Conservation (phyloP, 2,797 vertebrate genomes). For the Acipenser transmontanus region DNA sequence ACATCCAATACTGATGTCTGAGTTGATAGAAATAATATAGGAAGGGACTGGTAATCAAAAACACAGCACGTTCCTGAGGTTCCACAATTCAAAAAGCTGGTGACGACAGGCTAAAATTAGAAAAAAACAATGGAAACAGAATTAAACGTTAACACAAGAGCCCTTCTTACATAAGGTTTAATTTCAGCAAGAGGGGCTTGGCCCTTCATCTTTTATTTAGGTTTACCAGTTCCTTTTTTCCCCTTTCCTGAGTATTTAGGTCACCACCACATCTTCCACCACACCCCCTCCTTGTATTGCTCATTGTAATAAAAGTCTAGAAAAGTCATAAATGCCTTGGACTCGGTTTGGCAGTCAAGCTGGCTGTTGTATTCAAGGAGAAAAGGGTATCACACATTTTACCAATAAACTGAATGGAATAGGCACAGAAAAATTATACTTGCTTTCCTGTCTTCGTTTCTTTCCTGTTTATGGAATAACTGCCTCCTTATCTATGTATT, state of each 20-base stretch:
- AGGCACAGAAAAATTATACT: no score
- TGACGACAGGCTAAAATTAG: not conserved
- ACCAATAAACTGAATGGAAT: no score
- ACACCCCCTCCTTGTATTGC: no score
- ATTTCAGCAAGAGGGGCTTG: not conserved
- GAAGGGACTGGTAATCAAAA: not conserved
- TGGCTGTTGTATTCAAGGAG: no score
- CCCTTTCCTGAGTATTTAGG: not conserved
- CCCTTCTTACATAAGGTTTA: not conserved
- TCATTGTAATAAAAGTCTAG: no score
- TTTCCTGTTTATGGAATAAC: no score
- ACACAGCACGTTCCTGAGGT: not conserved
- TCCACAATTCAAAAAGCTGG: not conserved
- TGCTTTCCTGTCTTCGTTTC: no score
- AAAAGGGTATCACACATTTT: no score
- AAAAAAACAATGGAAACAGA: not conserved
- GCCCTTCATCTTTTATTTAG: constrained; percentile 1
- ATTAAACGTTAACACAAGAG: not conserved
- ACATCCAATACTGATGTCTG: not conserved
- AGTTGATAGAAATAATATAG: not conserved
- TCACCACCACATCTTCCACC: not conserved
- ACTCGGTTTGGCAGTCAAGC: no score
- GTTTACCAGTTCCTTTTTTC: not conserved
- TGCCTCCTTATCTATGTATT: no score
- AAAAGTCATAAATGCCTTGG: no score